Conservation (phyloP, 1,140 invertebrate species). For the Hyles vespertilio region DNA sequence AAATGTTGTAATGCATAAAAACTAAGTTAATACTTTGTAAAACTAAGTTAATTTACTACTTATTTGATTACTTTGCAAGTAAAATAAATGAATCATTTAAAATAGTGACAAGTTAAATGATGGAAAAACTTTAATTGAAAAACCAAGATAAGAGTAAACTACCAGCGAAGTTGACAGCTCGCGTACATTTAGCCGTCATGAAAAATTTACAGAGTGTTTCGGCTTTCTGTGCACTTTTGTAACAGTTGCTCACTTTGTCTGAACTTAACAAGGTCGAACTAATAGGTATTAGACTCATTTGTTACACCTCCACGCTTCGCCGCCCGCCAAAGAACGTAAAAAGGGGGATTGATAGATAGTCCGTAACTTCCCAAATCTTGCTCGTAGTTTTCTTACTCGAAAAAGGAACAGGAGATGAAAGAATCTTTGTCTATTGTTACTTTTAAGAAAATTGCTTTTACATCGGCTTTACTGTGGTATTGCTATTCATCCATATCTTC, state of each 20-base stretch:
- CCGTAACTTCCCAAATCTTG: conserved; percentile 21
- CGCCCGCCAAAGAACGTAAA: conserved; percentile 43
- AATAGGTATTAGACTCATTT: conserved; percentile 53
- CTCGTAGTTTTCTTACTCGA: conserved; percentile 2
- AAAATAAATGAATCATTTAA: no score
- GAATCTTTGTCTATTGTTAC: neutral
- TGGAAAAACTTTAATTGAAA: no score
- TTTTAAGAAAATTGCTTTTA: neutral
- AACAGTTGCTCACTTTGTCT: conserved; percentile 39
- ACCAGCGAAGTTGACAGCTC: no score
- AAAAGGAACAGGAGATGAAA: conserved; percentile 3
- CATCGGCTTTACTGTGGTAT: no score
- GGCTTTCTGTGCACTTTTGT: conserved; percentile 30
- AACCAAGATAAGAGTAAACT: no score
- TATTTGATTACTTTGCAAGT: no score
- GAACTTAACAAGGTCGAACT: conserved; percentile 53
- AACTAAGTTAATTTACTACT: no score
- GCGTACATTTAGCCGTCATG: no score
- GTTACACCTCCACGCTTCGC: conserved; percentile 48
- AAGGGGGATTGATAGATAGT: conserved; percentile 37
- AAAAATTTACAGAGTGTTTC: conserved; percentile 15
- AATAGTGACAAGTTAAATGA: no score
- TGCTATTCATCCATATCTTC: no score
- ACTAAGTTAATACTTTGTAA: no score
- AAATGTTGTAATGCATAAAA: no score